Evolutionary conservation across 2,888 invertebrate genomes (phyloP).

Genomic region (Fissipunctia ypsillon): DNA sequence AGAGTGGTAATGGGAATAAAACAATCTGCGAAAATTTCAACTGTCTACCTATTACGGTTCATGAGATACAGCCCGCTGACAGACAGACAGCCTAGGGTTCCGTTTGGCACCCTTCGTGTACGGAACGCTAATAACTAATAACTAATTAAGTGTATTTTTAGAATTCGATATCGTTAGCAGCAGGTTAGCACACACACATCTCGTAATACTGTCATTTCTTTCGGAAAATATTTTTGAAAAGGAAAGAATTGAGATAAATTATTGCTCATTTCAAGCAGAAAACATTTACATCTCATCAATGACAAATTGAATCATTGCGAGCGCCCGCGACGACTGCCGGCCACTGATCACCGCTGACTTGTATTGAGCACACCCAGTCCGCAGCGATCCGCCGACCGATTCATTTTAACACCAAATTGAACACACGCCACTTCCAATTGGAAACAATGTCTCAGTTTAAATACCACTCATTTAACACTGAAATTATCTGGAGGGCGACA

Average conservation of each 20-base stretch:
- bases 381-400: conserved; percentile 31
- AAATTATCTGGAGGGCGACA: conserved; percentile 76
- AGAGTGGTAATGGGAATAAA: too few relatives aligned
- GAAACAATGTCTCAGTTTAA: conserved; percentile 75
- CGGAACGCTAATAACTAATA: too few relatives aligned
- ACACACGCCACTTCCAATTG: conserved; percentile 67
- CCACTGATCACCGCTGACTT: conserved; percentile 50
- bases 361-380: conserved; percentile 44
- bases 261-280: conserved; percentile 1
- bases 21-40: too few relatives aligned
- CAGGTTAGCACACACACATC: neutral
- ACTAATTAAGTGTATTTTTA: neutral
- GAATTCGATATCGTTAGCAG: neutral
- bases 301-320: conserved; percentile 51
- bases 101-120: too few relatives aligned
- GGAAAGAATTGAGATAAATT: neutral
- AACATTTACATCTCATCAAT: conserved; percentile 37
- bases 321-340: conserved; percentile 5
- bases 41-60: too few relatives aligned
- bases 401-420: conserved; percentile 69
- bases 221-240: conserved; percentile 5
- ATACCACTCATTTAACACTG: conserved; percentile 75
- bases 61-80: too few relatives aligned
- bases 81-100: too few relatives aligned
- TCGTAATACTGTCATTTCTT: neutral